Evolutionary conservation across 2,888 invertebrate genomes (phyloP), one percentile per base, ranked within the genome.

Genomic region (Spodoptera littoralis): DNA sequence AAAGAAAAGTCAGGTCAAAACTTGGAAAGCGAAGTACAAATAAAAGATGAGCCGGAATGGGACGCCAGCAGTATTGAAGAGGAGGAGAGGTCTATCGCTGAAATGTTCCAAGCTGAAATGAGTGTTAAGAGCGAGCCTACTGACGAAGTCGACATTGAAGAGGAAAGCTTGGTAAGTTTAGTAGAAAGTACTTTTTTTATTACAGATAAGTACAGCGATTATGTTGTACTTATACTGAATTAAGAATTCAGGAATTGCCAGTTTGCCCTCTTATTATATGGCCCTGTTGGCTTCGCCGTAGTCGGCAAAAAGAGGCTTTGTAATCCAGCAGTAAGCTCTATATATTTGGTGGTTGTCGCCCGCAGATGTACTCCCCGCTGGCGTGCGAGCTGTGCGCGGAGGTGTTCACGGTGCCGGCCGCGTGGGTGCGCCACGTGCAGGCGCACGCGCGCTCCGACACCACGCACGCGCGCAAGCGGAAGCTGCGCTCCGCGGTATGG

Each of bases 321-420:
- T 27, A 27, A 5, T 27, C 27, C 27, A 4, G 27, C 27, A 27
- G 27, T 2, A 0, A 27, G 18, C 18, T 18, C 18, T 18, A 2
- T 18, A 18, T 18, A 18, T 18, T 18, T 18, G 18, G 18, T n/a
- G n/a, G n/a, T n/a, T n/a, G n/a, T n/a, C n/a, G n/a, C 6, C 27
- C 45, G 3, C 88, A 95, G 91, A 90, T 96, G 59, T 97, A 97
- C 88, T 97, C 97, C 27, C 97, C 97, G 48, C 91, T 98, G 76
- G 96, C 97, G 11, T 98, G 98, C 90, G 98, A 98, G 89, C 95
- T 97, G 85, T 98, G 98, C 88, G 97, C 97, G 81, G 97, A 97
- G 93, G 97, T 97, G 73, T 98, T 97, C 91, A 96, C 97, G 59
- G 95, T 97, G 81, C 97, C 98, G 62, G 97, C 96, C 13, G 97